Conservation (phyloP, 1,140 invertebrate species). For the Macrobrachium rosenbergii region DNA sequence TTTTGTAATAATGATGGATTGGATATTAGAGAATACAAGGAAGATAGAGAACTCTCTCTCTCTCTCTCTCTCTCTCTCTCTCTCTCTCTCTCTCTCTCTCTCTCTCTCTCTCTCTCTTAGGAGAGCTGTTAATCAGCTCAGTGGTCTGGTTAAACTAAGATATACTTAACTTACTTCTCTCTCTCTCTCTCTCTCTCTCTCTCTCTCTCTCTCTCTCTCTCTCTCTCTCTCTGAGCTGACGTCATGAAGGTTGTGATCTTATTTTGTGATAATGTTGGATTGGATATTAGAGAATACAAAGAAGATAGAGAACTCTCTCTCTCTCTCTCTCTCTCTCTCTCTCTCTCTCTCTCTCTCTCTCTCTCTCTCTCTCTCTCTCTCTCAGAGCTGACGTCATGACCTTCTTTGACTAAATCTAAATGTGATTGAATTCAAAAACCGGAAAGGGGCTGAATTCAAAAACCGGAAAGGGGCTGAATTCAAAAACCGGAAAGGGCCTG, state of each 20-base stretch:
- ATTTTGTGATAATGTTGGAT: too few species aligned
- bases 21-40: neutral
- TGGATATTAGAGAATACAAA: neutral
- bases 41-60: neutral
- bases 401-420: too few species aligned
- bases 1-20: too few species aligned
- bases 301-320: neutral
- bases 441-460: too few species aligned
- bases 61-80: conserved; percentile 1
- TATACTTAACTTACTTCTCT: too few species aligned
- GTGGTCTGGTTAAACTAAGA: too few species aligned
- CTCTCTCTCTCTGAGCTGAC: too few species aligned
- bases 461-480: too few species aligned
- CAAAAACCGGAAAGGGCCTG: too few species aligned
- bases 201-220: conserved; percentile 10
- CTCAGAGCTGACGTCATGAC: neutral
- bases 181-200: neutral
- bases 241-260: too few species aligned
- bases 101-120: conserved; percentile 14
- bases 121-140: too few species aligned
- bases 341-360: neutral
- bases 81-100: conserved; percentile 5
- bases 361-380: conserved; percentile 17
- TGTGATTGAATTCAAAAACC: too few species aligned
- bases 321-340: conserved; percentile 1